These are phyloP conservation scores for Acanthochromis polyacanthus DNA, from an alignment of 2,113 vertebrate genomes.

Conservation along the genomic window DNA sequence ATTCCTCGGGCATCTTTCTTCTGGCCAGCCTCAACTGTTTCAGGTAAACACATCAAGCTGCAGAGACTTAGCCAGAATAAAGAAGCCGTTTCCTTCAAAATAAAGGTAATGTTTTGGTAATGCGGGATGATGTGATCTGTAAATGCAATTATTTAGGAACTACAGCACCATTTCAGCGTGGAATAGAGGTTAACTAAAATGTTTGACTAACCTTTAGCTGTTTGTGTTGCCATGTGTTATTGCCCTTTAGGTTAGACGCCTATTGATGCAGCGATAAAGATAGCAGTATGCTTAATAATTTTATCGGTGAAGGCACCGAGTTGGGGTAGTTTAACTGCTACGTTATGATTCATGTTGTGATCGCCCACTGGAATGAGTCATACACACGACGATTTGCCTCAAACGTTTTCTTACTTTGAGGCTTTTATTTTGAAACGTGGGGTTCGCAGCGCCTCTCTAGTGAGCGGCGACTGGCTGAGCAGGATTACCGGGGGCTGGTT, in stretches of 20 bases:
- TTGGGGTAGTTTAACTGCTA: too few species aligned
- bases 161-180: too few species aligned
- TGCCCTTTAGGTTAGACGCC: too few species aligned
- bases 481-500: conserved; percentile 65
- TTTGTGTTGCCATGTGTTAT: too few species aligned
- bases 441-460: not conserved
- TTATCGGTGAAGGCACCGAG: not conserved
- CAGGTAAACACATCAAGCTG: conserved; percentile 6
- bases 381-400: not conserved
- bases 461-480: conserved; percentile 4
- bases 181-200: too few species aligned
- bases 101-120: conserved; percentile 1
- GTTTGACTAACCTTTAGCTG: not conserved
- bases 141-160: not conserved
- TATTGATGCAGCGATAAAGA: not conserved
- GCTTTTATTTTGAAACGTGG: conserved; percentile 70
- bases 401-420: fast-evolving
- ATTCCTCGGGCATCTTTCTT: not conserved
- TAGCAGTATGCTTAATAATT: not conserved
- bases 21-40: not conserved
- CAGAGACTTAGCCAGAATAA: not conserved
- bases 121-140: not conserved
- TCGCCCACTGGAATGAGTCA: too few species aligned
- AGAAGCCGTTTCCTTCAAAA: not conserved
- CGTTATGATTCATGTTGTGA: not conserved